Conservation (phyloP, 2,113 vertebrate species). For the Machaerirhynchus nigripectus region DNA sequence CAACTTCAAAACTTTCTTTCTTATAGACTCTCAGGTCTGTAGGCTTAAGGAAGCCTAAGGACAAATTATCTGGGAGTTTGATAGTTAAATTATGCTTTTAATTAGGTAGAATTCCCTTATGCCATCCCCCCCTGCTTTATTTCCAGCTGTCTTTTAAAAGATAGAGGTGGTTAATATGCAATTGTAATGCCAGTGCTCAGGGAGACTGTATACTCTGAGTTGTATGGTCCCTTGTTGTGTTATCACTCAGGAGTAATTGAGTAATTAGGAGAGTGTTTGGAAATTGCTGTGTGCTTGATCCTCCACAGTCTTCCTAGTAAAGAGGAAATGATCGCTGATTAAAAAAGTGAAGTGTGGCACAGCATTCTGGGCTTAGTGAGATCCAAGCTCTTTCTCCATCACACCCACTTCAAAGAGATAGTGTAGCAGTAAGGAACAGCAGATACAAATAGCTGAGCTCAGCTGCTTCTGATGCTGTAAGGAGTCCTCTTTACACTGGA, state of each 20-base stretch:
- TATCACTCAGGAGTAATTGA: background rate
- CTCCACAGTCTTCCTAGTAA: background rate
- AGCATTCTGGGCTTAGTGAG: background rate
- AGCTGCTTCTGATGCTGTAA: background rate
- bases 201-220: background rate
- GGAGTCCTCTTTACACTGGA: background rate
- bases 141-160: background rate
- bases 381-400: background rate
- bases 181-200: background rate
- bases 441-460: background rate
- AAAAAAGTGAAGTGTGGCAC: background rate
- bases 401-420: background rate
- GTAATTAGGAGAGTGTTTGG: background rate
- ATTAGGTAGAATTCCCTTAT: background rate
- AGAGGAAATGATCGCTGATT: background rate
- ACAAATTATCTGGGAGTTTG: background rate
- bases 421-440: background rate
- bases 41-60: background rate
- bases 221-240: background rate
- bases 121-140: rapidly evolving
- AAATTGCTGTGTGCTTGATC: background rate
- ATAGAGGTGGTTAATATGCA: background rate
- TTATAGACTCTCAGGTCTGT: background rate
- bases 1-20: background rate
- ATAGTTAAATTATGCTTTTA: background rate